Evolutionary conservation across 1,140 invertebrate genomes (phyloP), one percentile per base, ranked within the genome.

Genomic region (Bombus consobrinus): DNA sequence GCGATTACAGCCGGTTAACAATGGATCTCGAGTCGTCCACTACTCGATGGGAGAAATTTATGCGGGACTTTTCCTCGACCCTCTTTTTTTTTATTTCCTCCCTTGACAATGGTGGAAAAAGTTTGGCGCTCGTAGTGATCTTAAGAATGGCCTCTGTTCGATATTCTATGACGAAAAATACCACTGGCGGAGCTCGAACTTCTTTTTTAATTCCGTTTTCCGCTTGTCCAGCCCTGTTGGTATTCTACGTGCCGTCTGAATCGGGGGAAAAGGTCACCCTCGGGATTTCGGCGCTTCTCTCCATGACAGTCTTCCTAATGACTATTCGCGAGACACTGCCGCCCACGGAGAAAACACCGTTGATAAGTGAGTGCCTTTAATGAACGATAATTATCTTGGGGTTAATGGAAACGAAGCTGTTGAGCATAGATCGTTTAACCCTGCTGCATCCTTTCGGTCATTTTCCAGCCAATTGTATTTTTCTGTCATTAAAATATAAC

Each of bases 251-350:
- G 92, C 98, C 98, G 43, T 98, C 97, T 32, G 98, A 98, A 92
- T 98, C 98, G 4, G 98, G 98, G 3, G 98, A 99, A 94, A 98
- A 98, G 94, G 97, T 98, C 66, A 98, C 97, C 18, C 95, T 98
- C 41, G 98, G 98, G 37, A 98, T 99, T 84, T 98, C 98, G 75
- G 98, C 98, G 1, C 96, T 99, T 2, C 96, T 99, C 8, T 98
- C 98, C 9, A 98, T 99, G 97, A 98, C 98, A 0, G 98, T 99
- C 18, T 99, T 99, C 94, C 95, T 99, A 5, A 99, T 99, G 98
- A 98, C 98, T 28, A 98, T 99, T 34, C 95, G 98, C 76, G 98
- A 99, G 93, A 98, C 97, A 71, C 96, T 99, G 91, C 98, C 98
- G n/a, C 98, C 98, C 0, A 98, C 98, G 2, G 98, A 98, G 91